A percentile compares a stretch with the other conserved stretches of the same genome.
These are phyloP conservation scores for Glossophaga mutica DNA, from an alignment of 2,797 vertebrate species.

Conservation along the genomic window DNA sequence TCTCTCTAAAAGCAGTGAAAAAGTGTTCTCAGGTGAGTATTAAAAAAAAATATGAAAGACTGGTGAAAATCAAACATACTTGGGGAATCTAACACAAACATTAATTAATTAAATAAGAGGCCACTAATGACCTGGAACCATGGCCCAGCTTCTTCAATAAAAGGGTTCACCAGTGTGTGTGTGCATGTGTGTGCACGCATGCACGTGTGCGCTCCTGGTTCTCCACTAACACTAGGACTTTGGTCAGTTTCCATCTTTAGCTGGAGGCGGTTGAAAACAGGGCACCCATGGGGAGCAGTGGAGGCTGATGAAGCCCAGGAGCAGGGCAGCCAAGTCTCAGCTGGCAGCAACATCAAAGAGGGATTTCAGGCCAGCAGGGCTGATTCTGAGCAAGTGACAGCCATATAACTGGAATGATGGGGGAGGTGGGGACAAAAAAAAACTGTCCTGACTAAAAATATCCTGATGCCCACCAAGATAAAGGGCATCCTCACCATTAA, in stretches of 20 bases:
- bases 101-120: slow-evolving; percentile 50
- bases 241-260: slow-evolving; percentile 59
- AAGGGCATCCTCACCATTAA: slow-evolving; percentile 36
- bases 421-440: neutral
- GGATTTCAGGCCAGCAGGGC: slow-evolving; percentile 53
- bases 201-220: neutral
- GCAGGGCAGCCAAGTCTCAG: slow-evolving; percentile 58
- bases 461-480: neutral
- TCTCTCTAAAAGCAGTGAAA: neutral
- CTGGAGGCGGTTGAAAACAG: slow-evolving; percentile 55
- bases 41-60: neutral
- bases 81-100: slow-evolving; percentile 56
- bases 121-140: slow-evolving; percentile 50
- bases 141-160: slow-evolving; percentile 33
- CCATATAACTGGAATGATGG: slow-evolving; percentile 41
- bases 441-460: slow-evolving; percentile 47
- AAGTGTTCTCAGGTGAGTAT: neutral
- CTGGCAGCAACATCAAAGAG: slow-evolving; percentile 67
- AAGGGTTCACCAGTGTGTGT: neutral
- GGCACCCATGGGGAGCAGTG: slow-evolving; percentile 49
- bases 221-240: slow-evolving; percentile 17
- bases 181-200: too few species aligned
- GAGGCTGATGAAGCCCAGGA: slow-evolving; percentile 49
- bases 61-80: slow-evolving; percentile 57
- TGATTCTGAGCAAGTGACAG: slow-evolving; percentile 48